Evolutionary conservation across 2,797 vertebrate species (phyloP), one percentile per base, ranked within the genome.

Genomic region (Florisuga fusca): DNA sequence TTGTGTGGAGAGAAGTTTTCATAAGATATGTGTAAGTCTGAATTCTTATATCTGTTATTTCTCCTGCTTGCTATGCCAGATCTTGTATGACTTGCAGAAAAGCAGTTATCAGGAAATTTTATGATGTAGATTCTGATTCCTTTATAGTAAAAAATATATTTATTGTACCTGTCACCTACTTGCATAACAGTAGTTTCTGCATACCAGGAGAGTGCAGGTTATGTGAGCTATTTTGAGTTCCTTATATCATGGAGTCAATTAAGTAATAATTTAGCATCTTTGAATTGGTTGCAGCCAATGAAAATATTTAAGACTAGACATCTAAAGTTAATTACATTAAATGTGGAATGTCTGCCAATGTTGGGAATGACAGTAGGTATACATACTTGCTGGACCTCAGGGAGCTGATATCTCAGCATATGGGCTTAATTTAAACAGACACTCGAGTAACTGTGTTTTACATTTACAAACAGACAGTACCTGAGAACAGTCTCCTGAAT

Each of bases 381-480:
- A 76, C 66, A 48, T 90, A 84, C 29, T 1, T 88, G 79, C 55
- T 88, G 71, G 43, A 82, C 38, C 62, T 76, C 25, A 20, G 63
- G 38, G 76, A 94, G 62, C 53, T 58, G 73, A 34, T 91, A 59
- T 45, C 55, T 78, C 76, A 86, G 55, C 69, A 88, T 87, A 84
- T 90, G 85, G 73, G 25, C 43, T 84, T 93, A 68, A 91, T 96
- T 94, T 94, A 86, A 90, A 81, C 82, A 92, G 94, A 83, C 64
- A 83, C 29, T 64, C 17, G 38, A 87, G 83, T 55, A 91, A 81
- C 73, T 72, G 64, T 91, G 82, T 91, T 91, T 90, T 87, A 88
- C 79, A 81, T 90, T 94, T 88, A 93, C 83, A 95, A 92, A 85
- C 48, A 91, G 53, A 23, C 31, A 23, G 54, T 91, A 92, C 91